Percentiles rank a stretch among this genome's conserved stretches.
These are phyloP conservation scores for Guaruba guarouba DNA, from an alignment of 2,113 vertebrate species.

Conservation along the genomic window DNA sequence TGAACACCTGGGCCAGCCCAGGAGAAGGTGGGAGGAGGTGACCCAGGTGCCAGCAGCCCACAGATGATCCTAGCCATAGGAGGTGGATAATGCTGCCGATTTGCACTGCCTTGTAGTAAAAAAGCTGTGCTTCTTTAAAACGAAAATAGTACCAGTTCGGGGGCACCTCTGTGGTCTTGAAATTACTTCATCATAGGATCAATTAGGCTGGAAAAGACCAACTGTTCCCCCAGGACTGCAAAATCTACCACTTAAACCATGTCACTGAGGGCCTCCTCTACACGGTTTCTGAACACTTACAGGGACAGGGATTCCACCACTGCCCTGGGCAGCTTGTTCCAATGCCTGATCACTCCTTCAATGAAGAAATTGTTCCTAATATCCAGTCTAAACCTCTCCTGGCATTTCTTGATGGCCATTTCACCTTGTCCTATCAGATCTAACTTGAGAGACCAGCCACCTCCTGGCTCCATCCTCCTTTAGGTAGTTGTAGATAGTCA, in stretches of 20 bases:
- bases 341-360: background rate
- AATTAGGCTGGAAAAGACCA: background rate
- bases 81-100: accelerated
- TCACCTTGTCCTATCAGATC: background rate
- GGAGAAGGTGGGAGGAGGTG: accelerated
- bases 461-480: background rate
- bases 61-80: background rate
- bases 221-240: background rate
- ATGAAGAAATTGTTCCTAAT: background rate
- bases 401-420: background rate
- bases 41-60: accelerated
- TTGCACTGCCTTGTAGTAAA: background rate
- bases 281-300: background rate
- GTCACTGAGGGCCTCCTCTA: background rate
- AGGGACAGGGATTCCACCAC: background rate
- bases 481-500: background rate
- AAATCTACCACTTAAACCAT: background rate
- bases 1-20: background rate
- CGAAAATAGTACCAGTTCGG: background rate
- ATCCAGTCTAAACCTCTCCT: background rate
- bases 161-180: background rate
- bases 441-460: background rate
- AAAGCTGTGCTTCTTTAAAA: background rate
- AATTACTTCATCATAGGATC: background rate
- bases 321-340: background rate